Evolutionary conservation across 2,113 vertebrate species (phyloP).

Genomic region (Abramis brama): DNA sequence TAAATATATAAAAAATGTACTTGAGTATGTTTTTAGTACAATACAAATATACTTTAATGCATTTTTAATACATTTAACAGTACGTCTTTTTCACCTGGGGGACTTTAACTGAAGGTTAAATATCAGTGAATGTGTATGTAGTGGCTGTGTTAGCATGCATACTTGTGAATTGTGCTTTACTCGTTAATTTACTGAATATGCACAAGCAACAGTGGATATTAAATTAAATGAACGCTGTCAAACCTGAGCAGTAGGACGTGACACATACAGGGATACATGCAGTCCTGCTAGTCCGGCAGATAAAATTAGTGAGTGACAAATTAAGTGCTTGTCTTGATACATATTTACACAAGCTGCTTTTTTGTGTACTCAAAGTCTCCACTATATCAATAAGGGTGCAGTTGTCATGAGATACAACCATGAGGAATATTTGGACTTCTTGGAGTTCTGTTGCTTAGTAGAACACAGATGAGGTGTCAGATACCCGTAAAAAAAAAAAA

Average conservation of each 20-base stretch:
- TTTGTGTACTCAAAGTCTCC: not conserved
- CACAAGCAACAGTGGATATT: not conserved
- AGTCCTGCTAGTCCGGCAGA: no score
- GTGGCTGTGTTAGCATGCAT: not conserved
- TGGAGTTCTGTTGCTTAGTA: not conserved
- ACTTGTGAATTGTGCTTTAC: not conserved
- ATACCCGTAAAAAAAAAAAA: not conserved
- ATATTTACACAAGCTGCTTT: not conserved
- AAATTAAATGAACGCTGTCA: not conserved
- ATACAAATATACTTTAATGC: no score
- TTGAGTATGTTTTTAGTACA: no score
- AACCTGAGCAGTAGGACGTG: not conserved
- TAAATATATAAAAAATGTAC: no score
- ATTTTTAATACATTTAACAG: no score
- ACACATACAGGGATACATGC: not conserved
- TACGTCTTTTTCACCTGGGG: no score
- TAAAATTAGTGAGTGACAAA: not conserved
- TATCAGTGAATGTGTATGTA: not conserved
- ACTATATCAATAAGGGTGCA: constrained; percentile 11
- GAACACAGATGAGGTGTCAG: not conserved
- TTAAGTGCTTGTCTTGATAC: not conserved
- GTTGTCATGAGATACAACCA: not conserved
- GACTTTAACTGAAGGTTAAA: not conserved
- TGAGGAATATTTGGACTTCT: not conserved
- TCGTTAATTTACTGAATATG: not conserved